These are phyloP conservation scores for Flabesymbios commensalis DNA, from an alignment of 2,888 invertebrate species.

Conservation along the genomic window DNA sequence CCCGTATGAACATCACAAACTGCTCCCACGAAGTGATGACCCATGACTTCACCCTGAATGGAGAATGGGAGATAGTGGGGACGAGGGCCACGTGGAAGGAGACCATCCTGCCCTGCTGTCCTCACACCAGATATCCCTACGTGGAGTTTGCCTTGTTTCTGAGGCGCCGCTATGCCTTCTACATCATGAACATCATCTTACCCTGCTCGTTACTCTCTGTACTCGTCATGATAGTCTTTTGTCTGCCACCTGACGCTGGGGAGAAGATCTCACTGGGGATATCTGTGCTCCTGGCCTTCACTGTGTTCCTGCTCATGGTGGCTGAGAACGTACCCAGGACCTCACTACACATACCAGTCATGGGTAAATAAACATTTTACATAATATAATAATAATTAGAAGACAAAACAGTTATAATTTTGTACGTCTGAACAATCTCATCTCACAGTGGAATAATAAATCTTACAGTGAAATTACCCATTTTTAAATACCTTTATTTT, in stretches of 20 bases:
- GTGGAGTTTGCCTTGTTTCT: slow-evolving; percentile 33
- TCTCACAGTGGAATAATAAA: too few species aligned
- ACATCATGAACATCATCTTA: slow-evolving; percentile 35
- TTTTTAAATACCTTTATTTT: background rate
- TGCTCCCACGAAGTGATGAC: slow-evolving; percentile 14
- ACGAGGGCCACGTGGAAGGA: slow-evolving; percentile 31
- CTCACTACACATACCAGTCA: slow-evolving; percentile 38
- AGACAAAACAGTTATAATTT: background rate
- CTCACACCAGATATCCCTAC: slow-evolving; percentile 33
- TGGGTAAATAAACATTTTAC: background rate
- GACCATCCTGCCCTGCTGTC: slow-evolving; percentile 34
- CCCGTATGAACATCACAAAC: slow-evolving; percentile 38
- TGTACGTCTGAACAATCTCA: too few species aligned
- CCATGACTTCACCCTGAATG: slow-evolving; percentile 34
- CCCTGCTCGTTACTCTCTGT: slow-evolving; percentile 40
- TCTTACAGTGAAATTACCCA: background rate
- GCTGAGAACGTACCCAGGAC: slow-evolving; percentile 47
- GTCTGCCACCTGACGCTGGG: slow-evolving; percentile 48
- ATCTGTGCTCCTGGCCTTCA: slow-evolving; percentile 35
- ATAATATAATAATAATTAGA: slow-evolving; percentile 1
- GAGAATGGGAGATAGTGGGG: slow-evolving; percentile 33
- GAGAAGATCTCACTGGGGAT: slow-evolving; percentile 41
- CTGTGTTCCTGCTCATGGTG: slow-evolving; percentile 35
- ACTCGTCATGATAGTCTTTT: slow-evolving; percentile 46
- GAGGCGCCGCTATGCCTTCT: slow-evolving; percentile 34